Evolutionary conservation across 2,797 vertebrate species (phyloP).

Genomic region (Tinamus major): DNA sequence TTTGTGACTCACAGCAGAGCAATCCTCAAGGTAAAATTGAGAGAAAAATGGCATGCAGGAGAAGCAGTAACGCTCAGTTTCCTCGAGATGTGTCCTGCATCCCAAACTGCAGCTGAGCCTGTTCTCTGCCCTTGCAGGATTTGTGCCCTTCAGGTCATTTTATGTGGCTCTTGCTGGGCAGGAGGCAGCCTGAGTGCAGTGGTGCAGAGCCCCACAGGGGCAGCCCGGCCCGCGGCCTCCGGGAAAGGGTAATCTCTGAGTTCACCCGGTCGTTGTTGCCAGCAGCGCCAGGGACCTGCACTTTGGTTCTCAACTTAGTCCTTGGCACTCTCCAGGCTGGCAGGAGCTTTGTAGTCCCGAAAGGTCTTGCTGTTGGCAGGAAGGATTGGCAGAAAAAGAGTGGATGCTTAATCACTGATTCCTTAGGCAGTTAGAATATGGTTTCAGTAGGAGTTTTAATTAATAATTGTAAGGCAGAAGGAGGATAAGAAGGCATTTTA

Average conservation of each 20-base stretch:
- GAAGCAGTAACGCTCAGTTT: neutral
- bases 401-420: neutral
- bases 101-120: neutral
- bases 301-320: neutral
- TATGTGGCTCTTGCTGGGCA: neutral
- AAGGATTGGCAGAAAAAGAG: fast-evolving
- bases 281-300: neutral
- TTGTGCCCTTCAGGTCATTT: neutral
- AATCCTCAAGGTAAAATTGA: neutral
- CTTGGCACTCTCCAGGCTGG: neutral
- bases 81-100: neutral
- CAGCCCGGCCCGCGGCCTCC: neutral
- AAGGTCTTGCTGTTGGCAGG: neutral
- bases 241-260: fast-evolving
- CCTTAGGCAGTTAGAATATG: neutral
- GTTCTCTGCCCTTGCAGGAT: neutral
- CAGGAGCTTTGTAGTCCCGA: neutral
- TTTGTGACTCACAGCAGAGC: neutral
- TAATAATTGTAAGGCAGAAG: neutral
- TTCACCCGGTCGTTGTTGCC: neutral
- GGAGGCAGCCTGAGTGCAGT: neutral
- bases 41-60: neutral
- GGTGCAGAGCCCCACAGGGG: fast-evolving
- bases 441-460: neutral
- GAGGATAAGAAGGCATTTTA: neutral